A percentile compares a stretch with the other conserved stretches of the same genome.
phyloP scores from a whole-genome alignment of 1,140 invertebrate species.

The Drosophila lacteicornis region DNA sequence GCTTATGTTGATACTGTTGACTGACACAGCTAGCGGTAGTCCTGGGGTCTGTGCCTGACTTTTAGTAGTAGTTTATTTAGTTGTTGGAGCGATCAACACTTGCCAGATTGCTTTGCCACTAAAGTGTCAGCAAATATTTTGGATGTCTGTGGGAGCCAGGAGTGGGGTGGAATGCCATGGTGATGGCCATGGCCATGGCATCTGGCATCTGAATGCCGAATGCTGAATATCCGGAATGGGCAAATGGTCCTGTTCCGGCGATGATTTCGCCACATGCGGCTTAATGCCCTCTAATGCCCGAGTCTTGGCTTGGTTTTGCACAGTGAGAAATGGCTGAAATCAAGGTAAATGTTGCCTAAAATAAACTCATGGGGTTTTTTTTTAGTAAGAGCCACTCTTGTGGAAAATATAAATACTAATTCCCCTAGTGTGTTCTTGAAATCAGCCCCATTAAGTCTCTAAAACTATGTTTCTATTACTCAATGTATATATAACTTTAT shows the following conservation, averaged over 20 bases:
- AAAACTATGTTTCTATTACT: too few relatives aligned
- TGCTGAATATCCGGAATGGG: constrained; percentile 20
- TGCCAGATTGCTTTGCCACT: constrained; percentile 72
- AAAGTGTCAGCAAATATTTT: constrained; percentile 74
- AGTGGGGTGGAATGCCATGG: constrained; percentile 16
- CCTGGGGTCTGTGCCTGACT: constrained; percentile 46
- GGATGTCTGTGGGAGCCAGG: constrained; percentile 8
- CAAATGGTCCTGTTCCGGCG: constrained; percentile 27
- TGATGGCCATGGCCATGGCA: constrained; percentile 15
- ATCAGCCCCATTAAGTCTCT: neutral
- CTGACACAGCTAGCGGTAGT: constrained; percentile 48
- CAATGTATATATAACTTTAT: neutral
- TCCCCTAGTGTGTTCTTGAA: neutral
- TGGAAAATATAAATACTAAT: too few relatives aligned
- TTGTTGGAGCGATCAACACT: constrained; percentile 71
- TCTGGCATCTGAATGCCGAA: constrained; percentile 29
- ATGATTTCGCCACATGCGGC: constrained; percentile 68
- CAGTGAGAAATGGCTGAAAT: neutral
- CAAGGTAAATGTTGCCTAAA: too few relatives aligned
- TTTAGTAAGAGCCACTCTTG: too few relatives aligned
- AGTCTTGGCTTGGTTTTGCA: constrained; percentile 5
- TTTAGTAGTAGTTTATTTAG: constrained; percentile 75
- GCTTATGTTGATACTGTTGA: constrained; percentile 75
- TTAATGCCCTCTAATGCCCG: constrained; percentile 45
- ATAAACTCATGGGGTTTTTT: too few relatives aligned